phyloP scores from a whole-genome alignment of 2,888 invertebrate genomes.

The Hemicrepidius hirtus region DNA sequence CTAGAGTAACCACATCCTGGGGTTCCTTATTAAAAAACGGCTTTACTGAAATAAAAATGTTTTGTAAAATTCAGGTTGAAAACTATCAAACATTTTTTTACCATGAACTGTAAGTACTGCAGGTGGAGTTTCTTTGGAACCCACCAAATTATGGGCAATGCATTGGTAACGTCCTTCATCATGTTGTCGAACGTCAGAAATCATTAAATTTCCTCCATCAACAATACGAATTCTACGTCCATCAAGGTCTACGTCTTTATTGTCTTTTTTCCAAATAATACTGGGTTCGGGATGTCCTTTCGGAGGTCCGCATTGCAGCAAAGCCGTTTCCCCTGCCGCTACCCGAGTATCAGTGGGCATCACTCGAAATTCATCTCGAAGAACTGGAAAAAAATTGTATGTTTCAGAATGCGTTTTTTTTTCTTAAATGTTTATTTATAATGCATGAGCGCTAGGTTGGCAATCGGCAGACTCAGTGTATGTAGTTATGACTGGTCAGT shows the following conservation, averaged over 20 bases:
- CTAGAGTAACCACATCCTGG: constrained; percentile 88
- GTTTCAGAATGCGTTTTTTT: background rate
- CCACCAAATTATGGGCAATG: constrained; percentile 93
- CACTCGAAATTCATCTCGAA: constrained; percentile 95
- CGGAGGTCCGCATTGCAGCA: constrained; percentile 94
- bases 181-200: constrained; percentile 89
- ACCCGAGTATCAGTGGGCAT: constrained; percentile 94
- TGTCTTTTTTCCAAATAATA: constrained; percentile 91
- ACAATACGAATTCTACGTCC: constrained; percentile 77
- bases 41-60: constrained; percentile 80
- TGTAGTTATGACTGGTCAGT: no score
- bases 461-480: no score
- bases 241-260: constrained; percentile 73
- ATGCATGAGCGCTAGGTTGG: no score
- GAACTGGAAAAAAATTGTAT: constrained; percentile 78
- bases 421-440: background rate
- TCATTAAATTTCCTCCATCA: constrained; percentile 93
- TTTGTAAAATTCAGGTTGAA: no score
- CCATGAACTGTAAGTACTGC: constrained; percentile 91
- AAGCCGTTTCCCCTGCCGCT: constrained; percentile 93
- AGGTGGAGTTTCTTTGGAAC: constrained; percentile 86
- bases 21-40: constrained; percentile 93
- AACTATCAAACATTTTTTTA: constrained; percentile 67
- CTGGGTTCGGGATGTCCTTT: constrained; percentile 96
- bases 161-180: constrained; percentile 96